phyloP scores from a whole-genome alignment of 23 tunicate genomes.

The Phallusia fumigata region DNA sequence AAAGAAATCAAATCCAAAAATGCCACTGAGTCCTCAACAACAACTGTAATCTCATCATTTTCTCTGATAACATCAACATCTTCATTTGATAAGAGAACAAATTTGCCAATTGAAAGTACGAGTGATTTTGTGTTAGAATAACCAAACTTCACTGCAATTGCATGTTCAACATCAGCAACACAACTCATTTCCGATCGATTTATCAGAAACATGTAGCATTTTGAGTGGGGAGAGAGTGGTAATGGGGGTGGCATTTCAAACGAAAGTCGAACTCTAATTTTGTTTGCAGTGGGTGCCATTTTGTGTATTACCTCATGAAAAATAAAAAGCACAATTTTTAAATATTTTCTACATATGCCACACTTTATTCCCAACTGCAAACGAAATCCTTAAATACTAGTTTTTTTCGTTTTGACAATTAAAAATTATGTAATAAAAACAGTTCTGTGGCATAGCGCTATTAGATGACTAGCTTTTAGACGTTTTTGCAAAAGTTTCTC shows the following conservation, averaged over 20 bases:
- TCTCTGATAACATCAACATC: constrained; percentile 47
- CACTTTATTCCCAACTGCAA: no score
- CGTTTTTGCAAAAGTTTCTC: no score
- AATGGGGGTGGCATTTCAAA: constrained; percentile 47
- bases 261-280: constrained; percentile 35
- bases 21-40: constrained; percentile 2
- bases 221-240: not conserved
- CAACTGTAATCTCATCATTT: constrained; percentile 30
- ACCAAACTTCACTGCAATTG: constrained; percentile 33
- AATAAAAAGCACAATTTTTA: no score
- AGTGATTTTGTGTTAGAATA: constrained; percentile 20
- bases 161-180: constrained; percentile 33
- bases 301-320: no score
- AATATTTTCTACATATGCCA: no score
- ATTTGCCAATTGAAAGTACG: constrained; percentile 29
- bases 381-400: no score
- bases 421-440: no score
- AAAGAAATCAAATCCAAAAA: not conserved
- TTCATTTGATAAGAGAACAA: constrained; percentile 28
- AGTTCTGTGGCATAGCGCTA: no score
- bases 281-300: not conserved
- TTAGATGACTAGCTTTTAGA: no score
- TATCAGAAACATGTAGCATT: constrained; percentile 44
- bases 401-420: no score
- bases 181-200: constrained; percentile 6